phyloP scores from a whole-genome alignment of 2,797 vertebrate species.

The Synaphobranchus kaupii region DNA sequence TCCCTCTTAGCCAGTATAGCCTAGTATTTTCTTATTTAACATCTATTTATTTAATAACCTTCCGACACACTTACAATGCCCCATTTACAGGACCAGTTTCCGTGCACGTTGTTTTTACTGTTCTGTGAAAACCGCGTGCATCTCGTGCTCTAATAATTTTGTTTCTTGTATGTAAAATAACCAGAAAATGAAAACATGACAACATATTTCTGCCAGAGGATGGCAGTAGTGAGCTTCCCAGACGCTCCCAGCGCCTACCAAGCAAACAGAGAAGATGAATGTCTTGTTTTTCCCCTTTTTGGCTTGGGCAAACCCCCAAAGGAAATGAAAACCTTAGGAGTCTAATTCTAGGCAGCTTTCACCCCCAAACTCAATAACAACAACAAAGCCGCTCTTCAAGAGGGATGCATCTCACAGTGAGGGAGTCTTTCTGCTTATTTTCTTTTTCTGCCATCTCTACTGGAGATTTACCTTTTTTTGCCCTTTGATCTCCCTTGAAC shows the following conservation, averaged over 20 bases:
- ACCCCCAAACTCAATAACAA: slow-evolving; percentile 6
- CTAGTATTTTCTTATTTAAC: no score
- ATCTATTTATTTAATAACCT: no score
- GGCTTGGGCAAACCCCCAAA: slow-evolving; percentile 29
- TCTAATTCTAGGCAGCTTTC: slow-evolving; percentile 26
- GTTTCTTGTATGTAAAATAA: no score
- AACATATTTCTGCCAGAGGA: slow-evolving; percentile 24
- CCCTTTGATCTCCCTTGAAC: background rate
- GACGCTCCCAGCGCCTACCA: background rate
- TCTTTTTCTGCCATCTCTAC: background rate
- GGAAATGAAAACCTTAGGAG: slow-evolving; percentile 28
- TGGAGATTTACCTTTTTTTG: background rate
- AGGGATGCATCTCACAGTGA: background rate
- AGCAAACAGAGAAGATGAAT: slow-evolving; percentile 28
- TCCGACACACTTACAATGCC: no score
- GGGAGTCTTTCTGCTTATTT: background rate
- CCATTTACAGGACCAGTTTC: no score
- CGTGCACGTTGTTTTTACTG: no score
- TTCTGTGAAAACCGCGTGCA: no score
- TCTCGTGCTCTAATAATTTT: no score
- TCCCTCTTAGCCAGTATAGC: no score
- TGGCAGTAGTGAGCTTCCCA: slow-evolving; percentile 16
- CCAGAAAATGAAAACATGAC: background rate
- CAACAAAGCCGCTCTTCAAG: background rate
- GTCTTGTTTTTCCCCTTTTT: slow-evolving; percentile 30